phyloP scores from a whole-genome alignment of 2,888 invertebrate genomes.

The Aphidoletes aphidimyza region DNA sequence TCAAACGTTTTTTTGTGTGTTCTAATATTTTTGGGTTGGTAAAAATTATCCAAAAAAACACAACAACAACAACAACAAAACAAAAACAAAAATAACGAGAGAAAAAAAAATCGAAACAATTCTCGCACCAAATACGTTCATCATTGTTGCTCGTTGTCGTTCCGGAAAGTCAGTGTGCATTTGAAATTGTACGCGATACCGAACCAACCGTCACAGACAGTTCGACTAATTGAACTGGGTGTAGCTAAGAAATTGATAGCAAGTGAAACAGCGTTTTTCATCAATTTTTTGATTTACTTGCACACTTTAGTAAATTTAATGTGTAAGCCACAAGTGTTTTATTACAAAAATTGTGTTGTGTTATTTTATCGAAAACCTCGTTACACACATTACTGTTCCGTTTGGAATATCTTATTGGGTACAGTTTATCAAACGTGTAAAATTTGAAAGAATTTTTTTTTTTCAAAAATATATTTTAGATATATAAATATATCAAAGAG shows the following conservation, averaged over 20 bases:
- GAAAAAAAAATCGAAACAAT: neutral
- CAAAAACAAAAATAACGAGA: neutral
- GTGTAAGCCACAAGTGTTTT: slow-evolving; percentile 57
- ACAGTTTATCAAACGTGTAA: slow-evolving; percentile 57
- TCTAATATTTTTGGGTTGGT: no score
- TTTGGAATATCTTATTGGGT: slow-evolving; percentile 59
- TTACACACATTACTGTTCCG: slow-evolving; percentile 59
- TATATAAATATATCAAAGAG: no score
- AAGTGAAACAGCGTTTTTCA: neutral
- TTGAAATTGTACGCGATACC: neutral
- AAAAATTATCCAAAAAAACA: no score
- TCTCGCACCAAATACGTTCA: neutral
- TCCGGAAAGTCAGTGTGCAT: neutral
- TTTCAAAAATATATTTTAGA: no score
- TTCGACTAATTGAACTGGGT: neutral
- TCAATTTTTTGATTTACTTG: slow-evolving; percentile 40
- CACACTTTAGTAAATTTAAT: slow-evolving; percentile 57
- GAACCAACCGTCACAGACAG: neutral
- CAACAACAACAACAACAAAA: no score
- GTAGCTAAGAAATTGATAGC: neutral
- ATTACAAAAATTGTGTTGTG: slow-evolving; percentile 58
- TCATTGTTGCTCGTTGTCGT: neutral
- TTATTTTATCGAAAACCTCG: slow-evolving; percentile 59
- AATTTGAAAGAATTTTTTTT: no score
- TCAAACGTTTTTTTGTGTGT: no score